A percentile compares a stretch with the other conserved stretches of the same genome.
Conservation (phyloP, 2,888 invertebrate genomes). For the Gonocerus acuteangulatus region DNA sequence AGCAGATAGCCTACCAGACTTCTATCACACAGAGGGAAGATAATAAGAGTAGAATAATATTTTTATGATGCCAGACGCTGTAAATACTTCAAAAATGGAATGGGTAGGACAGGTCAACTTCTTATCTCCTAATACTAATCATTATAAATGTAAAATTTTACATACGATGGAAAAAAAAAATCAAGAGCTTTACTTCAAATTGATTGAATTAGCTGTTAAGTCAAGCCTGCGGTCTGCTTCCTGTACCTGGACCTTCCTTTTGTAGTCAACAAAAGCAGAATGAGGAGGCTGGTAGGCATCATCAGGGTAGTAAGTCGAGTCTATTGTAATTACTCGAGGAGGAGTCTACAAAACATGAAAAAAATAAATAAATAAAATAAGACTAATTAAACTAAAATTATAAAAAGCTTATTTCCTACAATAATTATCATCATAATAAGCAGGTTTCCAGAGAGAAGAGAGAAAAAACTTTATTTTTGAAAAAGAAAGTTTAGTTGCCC, state of each 20-base stretch:
- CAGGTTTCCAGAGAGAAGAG: too few species aligned
- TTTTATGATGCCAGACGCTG: too few species aligned
- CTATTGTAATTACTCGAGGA: slow-evolving; percentile 77
- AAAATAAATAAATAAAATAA: slow-evolving; percentile 2
- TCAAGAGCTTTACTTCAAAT: slow-evolving; percentile 17
- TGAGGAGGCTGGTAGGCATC: slow-evolving; percentile 40
- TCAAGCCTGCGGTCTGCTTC: slow-evolving; percentile 27
- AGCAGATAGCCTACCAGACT: too few species aligned
- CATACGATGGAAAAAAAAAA: too few species aligned
- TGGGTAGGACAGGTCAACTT: too few species aligned
- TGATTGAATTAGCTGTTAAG: slow-evolving; percentile 2
- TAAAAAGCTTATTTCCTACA: background rate
- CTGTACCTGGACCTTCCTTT: background rate
- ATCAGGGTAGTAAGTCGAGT: slow-evolving; percentile 73
- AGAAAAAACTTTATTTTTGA: too few species aligned
- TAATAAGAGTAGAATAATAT: too few species aligned
- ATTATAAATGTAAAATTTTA: too few species aligned
- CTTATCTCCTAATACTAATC: too few species aligned
- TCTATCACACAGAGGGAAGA: too few species aligned
- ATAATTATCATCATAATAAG: background rate
- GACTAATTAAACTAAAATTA: background rate
- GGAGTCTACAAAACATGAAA: slow-evolving; percentile 58
- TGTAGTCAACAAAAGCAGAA: slow-evolving; percentile 1
- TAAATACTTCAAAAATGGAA: too few species aligned
- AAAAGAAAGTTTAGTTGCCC: too few species aligned